These are phyloP conservation scores for Hylaea fasciaria DNA, from an alignment of 2,888 invertebrate genomes.

Conservation along the genomic window DNA sequence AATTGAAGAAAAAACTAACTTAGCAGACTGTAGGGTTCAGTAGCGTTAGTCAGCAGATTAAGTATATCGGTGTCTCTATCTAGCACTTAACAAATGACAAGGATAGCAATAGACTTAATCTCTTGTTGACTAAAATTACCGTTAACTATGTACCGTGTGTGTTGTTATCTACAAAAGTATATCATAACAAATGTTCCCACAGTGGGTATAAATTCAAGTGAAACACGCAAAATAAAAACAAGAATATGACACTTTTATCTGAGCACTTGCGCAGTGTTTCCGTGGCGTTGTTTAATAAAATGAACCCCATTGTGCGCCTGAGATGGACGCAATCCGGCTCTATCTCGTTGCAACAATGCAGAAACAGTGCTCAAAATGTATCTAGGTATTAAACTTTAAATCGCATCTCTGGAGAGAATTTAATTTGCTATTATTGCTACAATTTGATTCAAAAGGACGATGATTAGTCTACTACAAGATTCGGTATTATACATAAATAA, in stretches of 20 bases:
- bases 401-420: neutral
- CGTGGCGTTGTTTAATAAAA: neutral
- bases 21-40: too few species aligned
- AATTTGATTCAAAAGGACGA: too few species aligned
- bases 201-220: neutral
- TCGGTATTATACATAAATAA: too few species aligned
- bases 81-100: too few species aligned
- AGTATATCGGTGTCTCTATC: too few species aligned
- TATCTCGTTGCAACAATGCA: slow-evolving; percentile 10
- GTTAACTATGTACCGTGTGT: too few species aligned
- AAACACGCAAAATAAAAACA: slow-evolving; percentile 11
- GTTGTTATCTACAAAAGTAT: neutral
- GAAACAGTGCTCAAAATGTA: slow-evolving; percentile 3
- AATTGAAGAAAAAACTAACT: too few species aligned
- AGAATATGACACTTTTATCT: slow-evolving; percentile 15
- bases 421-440: neutral
- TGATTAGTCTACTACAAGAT: too few species aligned
- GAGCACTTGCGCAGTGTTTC: slow-evolving; percentile 10
- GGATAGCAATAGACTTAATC: too few species aligned
- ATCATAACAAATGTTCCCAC: neutral
- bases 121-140: too few species aligned
- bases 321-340: slow-evolving; percentile 23
- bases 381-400: neutral
- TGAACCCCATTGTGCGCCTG: slow-evolving; percentile 18
- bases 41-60: too few species aligned